These are phyloP conservation scores for Campylomormyrus numenius DNA, from an alignment of 2,113 vertebrate genomes.

Conservation along the genomic window DNA sequence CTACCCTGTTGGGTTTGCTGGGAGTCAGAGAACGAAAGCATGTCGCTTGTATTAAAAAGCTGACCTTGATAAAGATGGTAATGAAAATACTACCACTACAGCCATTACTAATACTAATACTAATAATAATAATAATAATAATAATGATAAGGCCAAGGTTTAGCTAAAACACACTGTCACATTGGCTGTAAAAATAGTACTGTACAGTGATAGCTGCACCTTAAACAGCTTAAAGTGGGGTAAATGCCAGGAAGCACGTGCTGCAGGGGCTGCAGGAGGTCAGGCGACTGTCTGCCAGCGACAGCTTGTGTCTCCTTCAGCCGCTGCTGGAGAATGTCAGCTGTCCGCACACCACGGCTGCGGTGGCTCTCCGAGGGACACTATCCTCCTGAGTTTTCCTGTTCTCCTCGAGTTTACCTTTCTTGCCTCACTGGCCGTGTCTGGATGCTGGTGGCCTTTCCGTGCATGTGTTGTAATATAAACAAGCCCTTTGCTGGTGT, in stretches of 20 bases:
- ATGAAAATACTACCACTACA: slow-evolving; percentile 5
- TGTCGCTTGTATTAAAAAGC: slow-evolving; percentile 39
- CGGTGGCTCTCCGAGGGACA: neutral
- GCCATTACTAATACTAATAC: neutral
- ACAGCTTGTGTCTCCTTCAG: neutral
- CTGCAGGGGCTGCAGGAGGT: neutral
- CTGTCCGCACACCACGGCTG: neutral
- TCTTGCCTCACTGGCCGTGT: neutral
- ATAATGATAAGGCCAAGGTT: slow-evolving; percentile 32
- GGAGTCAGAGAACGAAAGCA: slow-evolving; percentile 44
- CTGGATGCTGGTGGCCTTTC: neutral
- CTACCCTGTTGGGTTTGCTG: slow-evolving; percentile 29
- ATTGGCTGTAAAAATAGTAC: slow-evolving; percentile 17
- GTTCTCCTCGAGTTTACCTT: neutral
- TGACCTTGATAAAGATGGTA: slow-evolving; percentile 19
- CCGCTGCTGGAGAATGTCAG: neutral
- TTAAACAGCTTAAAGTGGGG: neutral
- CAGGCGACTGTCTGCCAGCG: neutral
- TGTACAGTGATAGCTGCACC: neutral
- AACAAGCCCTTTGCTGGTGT: slow-evolving; percentile 43
- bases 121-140: neutral
- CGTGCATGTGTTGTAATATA: slow-evolving; percentile 22
- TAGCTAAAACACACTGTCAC: slow-evolving; percentile 37
- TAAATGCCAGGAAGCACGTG: neutral
- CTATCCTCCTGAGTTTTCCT: neutral